These are phyloP conservation scores for Adelphocoris suturalis DNA, from an alignment of 2,888 invertebrate genomes.

Conservation along the genomic window DNA sequence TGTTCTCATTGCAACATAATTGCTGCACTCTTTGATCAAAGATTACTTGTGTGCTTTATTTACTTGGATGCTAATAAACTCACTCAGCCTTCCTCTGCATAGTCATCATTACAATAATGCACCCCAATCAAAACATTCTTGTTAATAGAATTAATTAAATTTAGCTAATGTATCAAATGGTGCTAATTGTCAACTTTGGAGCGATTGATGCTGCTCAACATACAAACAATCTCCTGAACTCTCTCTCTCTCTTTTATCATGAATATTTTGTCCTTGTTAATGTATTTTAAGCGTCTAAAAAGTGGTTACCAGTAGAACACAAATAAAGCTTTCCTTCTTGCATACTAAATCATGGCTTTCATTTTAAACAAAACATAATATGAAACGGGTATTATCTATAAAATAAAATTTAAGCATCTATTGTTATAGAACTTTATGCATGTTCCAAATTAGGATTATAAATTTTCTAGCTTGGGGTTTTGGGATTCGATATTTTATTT, in stretches of 20 bases:
- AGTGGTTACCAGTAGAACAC: constrained; percentile 31
- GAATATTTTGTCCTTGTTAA: not conserved
- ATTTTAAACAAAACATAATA: constrained; percentile 47
- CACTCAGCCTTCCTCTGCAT: too few species aligned
- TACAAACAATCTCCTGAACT: not conserved
- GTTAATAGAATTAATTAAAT: too few species aligned
- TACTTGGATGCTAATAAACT: too few species aligned
- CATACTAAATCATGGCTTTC: constrained; percentile 54
- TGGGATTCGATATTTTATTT: constrained; percentile 31
- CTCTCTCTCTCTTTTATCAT: not conserved
- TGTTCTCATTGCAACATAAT: too few species aligned
- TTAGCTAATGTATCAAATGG: too few species aligned
- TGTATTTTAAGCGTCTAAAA: not conserved
- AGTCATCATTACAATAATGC: too few species aligned
- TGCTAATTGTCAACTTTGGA: too few species aligned
- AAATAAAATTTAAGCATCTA: constrained; percentile 66
- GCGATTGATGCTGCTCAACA: too few species aligned
- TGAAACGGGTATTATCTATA: constrained; percentile 70
- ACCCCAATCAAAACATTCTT: too few species aligned
- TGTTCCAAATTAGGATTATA: constrained; percentile 52
- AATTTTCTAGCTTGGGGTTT: constrained; percentile 32
- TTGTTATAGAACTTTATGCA: constrained; percentile 61
- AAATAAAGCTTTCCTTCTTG: constrained; percentile 57
- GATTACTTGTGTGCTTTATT: too few species aligned
- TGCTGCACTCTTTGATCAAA: too few species aligned